Conservation (phyloP, 2,888 invertebrate species). For the Arge pagana region DNA sequence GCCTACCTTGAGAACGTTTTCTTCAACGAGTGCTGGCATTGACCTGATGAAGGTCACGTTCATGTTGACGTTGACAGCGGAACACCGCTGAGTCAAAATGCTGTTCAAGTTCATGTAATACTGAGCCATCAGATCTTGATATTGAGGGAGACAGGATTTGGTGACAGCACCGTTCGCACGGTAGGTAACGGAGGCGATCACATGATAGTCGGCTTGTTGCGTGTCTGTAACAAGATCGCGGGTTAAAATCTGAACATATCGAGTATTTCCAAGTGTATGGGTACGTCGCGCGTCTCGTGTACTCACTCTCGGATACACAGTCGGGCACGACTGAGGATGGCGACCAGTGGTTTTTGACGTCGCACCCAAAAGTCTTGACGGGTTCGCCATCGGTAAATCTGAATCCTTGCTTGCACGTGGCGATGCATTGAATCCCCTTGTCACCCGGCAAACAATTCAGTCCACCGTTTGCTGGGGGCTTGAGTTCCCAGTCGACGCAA, state of each 20-base stretch:
- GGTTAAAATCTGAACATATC: neutral
- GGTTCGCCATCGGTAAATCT: conserved; percentile 90
- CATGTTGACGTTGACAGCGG: conserved; percentile 92
- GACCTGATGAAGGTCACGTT: conserved; percentile 89
- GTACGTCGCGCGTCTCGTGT: too few species aligned
- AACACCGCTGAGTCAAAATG: conserved; percentile 87
- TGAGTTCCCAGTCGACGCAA: conserved; percentile 93
- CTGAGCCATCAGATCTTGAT: conserved; percentile 80
- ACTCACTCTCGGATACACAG: conserved; percentile 88
- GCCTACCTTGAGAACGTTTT: conserved; percentile 76
- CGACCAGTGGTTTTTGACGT: conserved; percentile 80
- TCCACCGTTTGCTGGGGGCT: conserved; percentile 86
- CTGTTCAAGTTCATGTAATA: conserved; percentile 80
- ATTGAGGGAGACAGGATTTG: conserved; percentile 80
- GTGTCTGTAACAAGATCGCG: conserved; percentile 71
- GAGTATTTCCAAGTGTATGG: neutral
- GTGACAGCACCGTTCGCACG: conserved; percentile 90
- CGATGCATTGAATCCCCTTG: conserved; percentile 83
- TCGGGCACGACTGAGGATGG: conserved; percentile 91
- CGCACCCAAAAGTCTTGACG: conserved; percentile 84
- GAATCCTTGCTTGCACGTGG: conserved; percentile 86
- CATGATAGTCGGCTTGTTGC: conserved; percentile 93
- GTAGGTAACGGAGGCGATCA: conserved; percentile 83
- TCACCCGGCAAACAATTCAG: conserved; percentile 85
- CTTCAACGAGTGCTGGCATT: conserved; percentile 77